Conservation (phyloP, 2,113 vertebrate species). For the Podiceps cristatus region DNA sequence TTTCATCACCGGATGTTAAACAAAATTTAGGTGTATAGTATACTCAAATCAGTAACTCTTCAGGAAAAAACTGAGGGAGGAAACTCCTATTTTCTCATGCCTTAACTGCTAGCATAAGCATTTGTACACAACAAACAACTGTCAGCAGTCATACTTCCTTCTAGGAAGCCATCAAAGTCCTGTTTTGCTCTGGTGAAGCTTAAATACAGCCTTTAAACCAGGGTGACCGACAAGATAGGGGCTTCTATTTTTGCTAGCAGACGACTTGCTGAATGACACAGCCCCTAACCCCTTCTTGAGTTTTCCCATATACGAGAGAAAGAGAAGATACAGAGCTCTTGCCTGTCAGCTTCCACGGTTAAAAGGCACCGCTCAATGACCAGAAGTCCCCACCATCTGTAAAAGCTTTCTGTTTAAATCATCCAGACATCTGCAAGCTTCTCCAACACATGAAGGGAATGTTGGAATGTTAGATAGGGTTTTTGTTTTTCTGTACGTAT, state of each 20-base stretch:
- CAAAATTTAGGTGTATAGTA: background rate
- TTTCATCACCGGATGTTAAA: background rate
- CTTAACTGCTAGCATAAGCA: background rate
- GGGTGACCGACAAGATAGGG: background rate
- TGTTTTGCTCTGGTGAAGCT: background rate
- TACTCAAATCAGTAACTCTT: background rate
- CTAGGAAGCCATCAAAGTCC: background rate
- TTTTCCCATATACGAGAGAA: background rate
- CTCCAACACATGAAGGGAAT: background rate
- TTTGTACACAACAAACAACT: background rate
- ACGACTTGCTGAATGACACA: background rate
- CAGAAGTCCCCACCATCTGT: background rate
- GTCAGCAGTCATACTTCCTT: background rate
- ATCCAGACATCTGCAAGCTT: background rate
- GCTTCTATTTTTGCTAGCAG: constrained; percentile 1
- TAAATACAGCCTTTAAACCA: background rate
- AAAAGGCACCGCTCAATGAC: background rate
- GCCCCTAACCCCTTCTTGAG: background rate
- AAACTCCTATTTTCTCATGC: background rate
- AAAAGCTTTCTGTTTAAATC: background rate
- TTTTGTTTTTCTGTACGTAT: background rate
- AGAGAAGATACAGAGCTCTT: background rate
- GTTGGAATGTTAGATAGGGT: background rate
- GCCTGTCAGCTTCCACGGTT: background rate
- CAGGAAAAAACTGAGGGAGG: background rate